Evolutionary conservation across 2,113 vertebrate species (phyloP).

Genomic region (Pelodiscus sinensis): DNA sequence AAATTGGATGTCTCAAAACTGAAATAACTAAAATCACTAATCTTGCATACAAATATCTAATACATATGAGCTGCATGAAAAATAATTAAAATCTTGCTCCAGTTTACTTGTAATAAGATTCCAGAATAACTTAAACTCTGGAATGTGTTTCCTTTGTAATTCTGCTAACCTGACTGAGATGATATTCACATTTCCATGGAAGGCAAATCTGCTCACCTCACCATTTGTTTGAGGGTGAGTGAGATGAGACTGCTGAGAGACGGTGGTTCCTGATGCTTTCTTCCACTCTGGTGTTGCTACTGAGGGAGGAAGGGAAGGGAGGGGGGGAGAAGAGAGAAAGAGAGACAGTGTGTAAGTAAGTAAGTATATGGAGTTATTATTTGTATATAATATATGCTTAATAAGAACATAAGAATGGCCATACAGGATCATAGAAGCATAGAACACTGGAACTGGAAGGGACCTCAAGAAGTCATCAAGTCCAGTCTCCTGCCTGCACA

Average conservation of each 20-base stretch:
- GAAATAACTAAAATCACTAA: background rate
- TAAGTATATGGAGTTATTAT: background rate
- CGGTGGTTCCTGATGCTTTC: background rate
- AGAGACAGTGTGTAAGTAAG: too few relatives aligned
- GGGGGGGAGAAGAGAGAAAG: too few relatives aligned
- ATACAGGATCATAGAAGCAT: too few relatives aligned
- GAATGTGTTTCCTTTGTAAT: background rate
- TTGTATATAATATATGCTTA: background rate
- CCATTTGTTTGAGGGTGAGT: background rate
- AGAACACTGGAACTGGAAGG: too few relatives aligned
- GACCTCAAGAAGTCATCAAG: too few relatives aligned
- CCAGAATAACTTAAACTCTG: background rate
- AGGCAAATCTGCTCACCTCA: accelerated
- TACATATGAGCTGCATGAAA: background rate
- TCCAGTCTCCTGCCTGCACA: too few relatives aligned
- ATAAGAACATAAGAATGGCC: too few relatives aligned
- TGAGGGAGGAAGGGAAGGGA: too few relatives aligned
- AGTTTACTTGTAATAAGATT: background rate
- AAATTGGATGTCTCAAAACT: accelerated
- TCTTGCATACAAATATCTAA: accelerated
- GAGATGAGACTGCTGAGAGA: background rate
- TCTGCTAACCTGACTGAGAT: background rate
- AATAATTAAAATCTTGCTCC: background rate
- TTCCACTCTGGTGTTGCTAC: background rate
- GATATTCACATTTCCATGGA: background rate